phyloP scores from a whole-genome alignment of 1,140 invertebrate genomes.

The Leptinotarsa texana region DNA sequence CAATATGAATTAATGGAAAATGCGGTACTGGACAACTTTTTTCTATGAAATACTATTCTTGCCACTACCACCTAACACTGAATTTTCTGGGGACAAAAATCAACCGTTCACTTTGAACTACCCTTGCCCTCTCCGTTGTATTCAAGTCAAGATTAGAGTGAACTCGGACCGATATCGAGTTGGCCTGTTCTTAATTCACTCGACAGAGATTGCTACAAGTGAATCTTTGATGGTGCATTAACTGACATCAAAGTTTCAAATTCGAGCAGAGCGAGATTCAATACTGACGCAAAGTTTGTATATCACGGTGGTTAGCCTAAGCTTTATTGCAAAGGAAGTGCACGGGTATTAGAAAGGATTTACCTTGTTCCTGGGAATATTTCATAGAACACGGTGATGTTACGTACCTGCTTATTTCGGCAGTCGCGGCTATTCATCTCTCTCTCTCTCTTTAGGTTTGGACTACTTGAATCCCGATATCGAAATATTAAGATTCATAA shows the following conservation, averaged over 20 bases:
- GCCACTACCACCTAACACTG: too few relatives aligned
- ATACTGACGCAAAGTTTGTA: conserved; percentile 29
- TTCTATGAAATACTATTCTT: too few relatives aligned
- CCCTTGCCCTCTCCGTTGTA: too few relatives aligned
- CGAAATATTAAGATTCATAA: too few relatives aligned
- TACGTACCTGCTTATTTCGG: background rate
- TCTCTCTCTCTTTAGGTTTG: background rate
- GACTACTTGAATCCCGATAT: too few relatives aligned
- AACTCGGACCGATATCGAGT: background rate
- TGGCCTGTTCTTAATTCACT: background rate
- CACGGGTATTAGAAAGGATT: conserved; percentile 37
- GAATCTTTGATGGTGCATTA: conserved; percentile 21
- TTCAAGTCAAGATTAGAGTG: background rate
- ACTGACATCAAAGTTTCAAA: conserved; percentile 28
- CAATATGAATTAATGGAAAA: too few relatives aligned
- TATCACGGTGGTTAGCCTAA: conserved; percentile 34
- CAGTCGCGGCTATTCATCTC: background rate
- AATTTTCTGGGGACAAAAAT: too few relatives aligned
- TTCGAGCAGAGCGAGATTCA: conserved; percentile 10
- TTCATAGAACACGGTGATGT: conserved; percentile 26
- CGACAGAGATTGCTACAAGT: background rate
- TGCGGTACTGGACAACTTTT: too few relatives aligned
- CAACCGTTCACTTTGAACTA: too few relatives aligned
- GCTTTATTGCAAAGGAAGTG: conserved; percentile 40
- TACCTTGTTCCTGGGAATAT: conserved; percentile 33